Evolutionary conservation across 2,888 invertebrate species (phyloP).

Genomic region (Hydrotaea diabolus): DNA sequence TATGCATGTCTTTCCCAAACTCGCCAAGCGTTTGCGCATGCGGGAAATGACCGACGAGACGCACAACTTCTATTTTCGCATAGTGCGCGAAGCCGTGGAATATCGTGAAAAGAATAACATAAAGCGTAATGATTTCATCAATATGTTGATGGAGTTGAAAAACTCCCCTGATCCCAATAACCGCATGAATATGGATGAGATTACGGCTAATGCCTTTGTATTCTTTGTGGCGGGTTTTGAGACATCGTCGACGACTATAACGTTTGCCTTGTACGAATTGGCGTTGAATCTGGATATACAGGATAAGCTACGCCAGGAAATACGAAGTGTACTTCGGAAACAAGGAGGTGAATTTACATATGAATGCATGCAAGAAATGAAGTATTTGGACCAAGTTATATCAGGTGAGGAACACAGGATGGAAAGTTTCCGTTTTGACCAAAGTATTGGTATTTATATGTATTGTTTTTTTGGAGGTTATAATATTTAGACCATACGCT

Average conservation of each 20-base stretch:
- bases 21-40: constrained; percentile 70
- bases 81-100: constrained; percentile 77
- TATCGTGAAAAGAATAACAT: constrained; percentile 75
- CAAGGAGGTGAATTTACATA: constrained; percentile 73
- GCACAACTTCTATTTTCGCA: constrained; percentile 73
- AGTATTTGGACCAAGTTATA: constrained; percentile 74
- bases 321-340: constrained; percentile 71
- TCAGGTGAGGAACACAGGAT: constrained; percentile 70
- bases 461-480: too few relatives aligned
- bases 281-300: constrained; percentile 81
- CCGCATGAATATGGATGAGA: constrained; percentile 74
- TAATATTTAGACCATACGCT: too few relatives aligned
- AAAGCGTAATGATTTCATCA: constrained; percentile 81
- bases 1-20: constrained; percentile 69
- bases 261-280: constrained; percentile 81
- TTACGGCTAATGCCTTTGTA: constrained; percentile 82
- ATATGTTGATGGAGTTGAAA: constrained; percentile 77
- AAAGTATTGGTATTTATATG: too few relatives aligned
- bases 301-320: constrained; percentile 79
- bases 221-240: constrained; percentile 83
- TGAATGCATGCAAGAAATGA: constrained; percentile 75
- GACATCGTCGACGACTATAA: constrained; percentile 81
- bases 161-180: constrained; percentile 39
- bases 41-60: constrained; percentile 69
- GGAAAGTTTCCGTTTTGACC: too few relatives aligned